Evolutionary conservation across 2,113 vertebrate species (phyloP).

Genomic region (Micromys minutus): DNA sequence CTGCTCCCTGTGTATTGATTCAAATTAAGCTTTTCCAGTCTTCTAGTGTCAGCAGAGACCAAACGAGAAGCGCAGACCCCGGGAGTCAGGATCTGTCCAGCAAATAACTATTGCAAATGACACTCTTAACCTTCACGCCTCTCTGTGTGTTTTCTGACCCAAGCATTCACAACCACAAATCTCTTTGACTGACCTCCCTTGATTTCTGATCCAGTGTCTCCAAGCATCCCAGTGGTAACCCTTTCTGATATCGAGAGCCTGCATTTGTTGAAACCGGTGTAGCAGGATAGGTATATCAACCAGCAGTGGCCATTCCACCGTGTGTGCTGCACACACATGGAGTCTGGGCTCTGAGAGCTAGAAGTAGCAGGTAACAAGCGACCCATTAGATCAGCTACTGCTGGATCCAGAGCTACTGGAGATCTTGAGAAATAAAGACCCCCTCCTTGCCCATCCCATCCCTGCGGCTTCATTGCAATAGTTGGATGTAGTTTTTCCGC

Average conservation of each 20-base stretch:
- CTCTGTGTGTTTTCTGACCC: slow-evolving; percentile 54
- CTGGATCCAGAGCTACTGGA: neutral
- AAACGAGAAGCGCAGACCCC: slow-evolving; percentile 4
- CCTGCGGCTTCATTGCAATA: neutral
- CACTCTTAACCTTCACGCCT: slow-evolving; percentile 43
- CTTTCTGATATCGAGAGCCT: neutral
- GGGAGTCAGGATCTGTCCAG: slow-evolving; percentile 53
- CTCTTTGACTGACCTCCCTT: slow-evolving; percentile 37
- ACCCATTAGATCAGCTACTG: neutral
- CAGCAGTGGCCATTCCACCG: neutral
- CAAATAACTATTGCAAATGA: neutral
- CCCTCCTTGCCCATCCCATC: neutral
- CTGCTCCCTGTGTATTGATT: slow-evolving; percentile 76
- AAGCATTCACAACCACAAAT: slow-evolving; percentile 62
- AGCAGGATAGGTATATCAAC: neutral
- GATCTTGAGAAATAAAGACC: neutral
- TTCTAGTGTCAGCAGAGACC: slow-evolving; percentile 69
- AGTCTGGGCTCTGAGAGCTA: neutral
- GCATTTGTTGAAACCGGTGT: slow-evolving; percentile 12
- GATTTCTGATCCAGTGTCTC: slow-evolving; percentile 34
- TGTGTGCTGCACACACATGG: neutral
- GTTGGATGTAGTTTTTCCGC: neutral
- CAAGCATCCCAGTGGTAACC: slow-evolving; percentile 37
- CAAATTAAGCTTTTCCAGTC: slow-evolving; percentile 75
- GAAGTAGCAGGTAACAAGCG: neutral